These are phyloP conservation scores for Drosophila orena DNA, from an alignment of 1,140 invertebrate species.

Conservation along the genomic window DNA sequence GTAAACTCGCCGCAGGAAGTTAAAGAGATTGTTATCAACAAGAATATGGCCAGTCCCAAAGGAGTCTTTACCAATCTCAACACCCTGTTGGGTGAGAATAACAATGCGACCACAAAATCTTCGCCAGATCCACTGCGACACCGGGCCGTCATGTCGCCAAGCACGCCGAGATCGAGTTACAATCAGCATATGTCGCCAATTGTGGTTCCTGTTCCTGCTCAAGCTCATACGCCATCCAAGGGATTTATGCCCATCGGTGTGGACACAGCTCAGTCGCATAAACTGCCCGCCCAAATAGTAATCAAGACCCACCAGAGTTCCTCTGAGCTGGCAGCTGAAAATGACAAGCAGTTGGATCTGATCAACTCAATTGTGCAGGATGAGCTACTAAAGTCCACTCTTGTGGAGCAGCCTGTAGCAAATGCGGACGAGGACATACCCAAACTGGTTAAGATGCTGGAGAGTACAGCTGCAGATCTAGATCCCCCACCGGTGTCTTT, in stretches of 20 bases:
- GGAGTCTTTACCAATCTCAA: conserved; percentile 80
- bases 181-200: conserved; percentile 3
- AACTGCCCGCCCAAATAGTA: conserved; percentile 76
- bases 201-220: background rate
- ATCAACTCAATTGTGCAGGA: conserved; percentile 78
- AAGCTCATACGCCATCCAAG: conserved; percentile 37
- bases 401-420: conserved; percentile 42
- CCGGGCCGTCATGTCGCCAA: conserved; percentile 30
- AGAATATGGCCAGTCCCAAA: conserved; percentile 72
- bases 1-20: conserved; percentile 54
- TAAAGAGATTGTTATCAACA: conserved; percentile 80
- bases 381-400: conserved; percentile 63
- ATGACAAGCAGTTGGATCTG: conserved; percentile 83
- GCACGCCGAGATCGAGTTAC: conserved; percentile 45
- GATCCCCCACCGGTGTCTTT: conserved; percentile 15
- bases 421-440: conserved; percentile 77
- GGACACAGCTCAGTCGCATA: conserved; percentile 77
- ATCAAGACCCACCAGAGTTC: conserved; percentile 81
- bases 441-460: conserved; percentile 82
- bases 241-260: conserved; percentile 78
- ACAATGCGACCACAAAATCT: conserved; percentile 17
- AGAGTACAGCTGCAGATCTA: conserved; percentile 68
- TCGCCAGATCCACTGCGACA: conserved; percentile 34
- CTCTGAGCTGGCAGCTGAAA: conserved; percentile 74
- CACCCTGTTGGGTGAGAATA: conserved; percentile 54